Evolutionary conservation across 2,888 invertebrate genomes (phyloP).

Genomic region (Choreutis nemorana): DNA sequence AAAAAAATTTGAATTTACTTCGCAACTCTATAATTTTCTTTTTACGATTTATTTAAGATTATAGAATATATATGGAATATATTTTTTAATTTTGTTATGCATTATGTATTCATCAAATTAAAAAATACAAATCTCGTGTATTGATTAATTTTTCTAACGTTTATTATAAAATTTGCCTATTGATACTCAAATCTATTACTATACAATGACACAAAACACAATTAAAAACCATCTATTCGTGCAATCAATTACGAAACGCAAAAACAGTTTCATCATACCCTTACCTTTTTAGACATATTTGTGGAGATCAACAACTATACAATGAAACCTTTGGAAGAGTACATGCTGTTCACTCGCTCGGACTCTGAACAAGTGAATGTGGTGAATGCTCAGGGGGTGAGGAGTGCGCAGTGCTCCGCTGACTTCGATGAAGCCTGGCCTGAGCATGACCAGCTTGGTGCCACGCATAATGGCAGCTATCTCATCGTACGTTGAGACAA

Average conservation of each 20-base stretch:
- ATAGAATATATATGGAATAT: no score
- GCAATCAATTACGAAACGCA: no score
- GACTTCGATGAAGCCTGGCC: conserved; percentile 72
- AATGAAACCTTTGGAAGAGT: conserved; percentile 91
- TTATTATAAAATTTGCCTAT: no score
- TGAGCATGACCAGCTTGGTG: conserved; percentile 40
- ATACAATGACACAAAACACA: no score
- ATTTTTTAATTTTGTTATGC: neutral
- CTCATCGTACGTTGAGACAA: conserved; percentile 45
- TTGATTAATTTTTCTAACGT: conserved; percentile 6
- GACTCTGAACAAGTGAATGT: conserved; percentile 86
- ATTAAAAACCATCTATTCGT: no score
- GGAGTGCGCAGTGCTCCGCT: conserved; percentile 86
- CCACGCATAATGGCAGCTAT: conserved; percentile 53
- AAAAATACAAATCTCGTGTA: neutral
- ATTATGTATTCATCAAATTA: neutral
- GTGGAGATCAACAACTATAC: conserved; percentile 82
- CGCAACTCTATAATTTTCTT: no score
- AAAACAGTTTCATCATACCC: no score
- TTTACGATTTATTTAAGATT: no score
- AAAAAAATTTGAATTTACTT: no score
- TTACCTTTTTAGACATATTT: conserved; percentile 79
- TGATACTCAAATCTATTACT: no score
- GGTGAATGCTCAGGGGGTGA: conserved; percentile 85
- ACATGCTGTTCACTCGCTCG: conserved; percentile 88